phyloP scores from a whole-genome alignment of 2,113 vertebrate genomes.

The Mormyrus lacerda region DNA sequence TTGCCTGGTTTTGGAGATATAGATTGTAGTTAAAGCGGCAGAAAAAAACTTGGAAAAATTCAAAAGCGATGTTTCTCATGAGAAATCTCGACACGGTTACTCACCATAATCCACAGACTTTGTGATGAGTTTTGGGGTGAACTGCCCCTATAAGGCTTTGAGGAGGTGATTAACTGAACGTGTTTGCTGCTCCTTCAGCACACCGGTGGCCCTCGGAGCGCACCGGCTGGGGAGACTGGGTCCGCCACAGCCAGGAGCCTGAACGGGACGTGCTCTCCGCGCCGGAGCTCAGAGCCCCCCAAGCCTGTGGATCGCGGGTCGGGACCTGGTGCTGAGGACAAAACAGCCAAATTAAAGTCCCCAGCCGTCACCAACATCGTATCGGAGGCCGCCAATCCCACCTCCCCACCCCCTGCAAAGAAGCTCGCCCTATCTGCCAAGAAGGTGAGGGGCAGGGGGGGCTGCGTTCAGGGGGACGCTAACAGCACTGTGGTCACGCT shows the following conservation, averaged over 20 bases:
- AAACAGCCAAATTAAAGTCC: conserved; percentile 54
- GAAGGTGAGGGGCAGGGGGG: conserved; percentile 62
- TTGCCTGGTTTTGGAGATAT: background rate
- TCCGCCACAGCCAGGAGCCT: conserved; percentile 47
- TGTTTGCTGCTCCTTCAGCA: conserved; percentile 17
- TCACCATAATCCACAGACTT: no score
- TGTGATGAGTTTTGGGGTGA: background rate
- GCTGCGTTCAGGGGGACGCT: background rate
- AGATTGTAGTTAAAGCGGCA: background rate
- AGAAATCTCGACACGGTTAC: no score
- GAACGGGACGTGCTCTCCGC: conserved; percentile 48
- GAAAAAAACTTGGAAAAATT: background rate
- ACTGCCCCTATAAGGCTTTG: background rate
- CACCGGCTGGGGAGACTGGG: conserved; percentile 44
- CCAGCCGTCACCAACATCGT: conserved; percentile 42
- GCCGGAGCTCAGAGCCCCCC: conserved; percentile 23
- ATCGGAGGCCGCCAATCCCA: conserved; percentile 56
- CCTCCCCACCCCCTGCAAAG: conserved; percentile 76
- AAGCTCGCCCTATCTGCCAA: conserved; percentile 76
- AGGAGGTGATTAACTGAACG: background rate
- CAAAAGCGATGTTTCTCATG: background rate
- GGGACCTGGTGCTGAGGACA: conserved; percentile 41
- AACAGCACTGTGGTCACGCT: background rate
- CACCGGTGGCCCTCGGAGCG: conserved; percentile 46
- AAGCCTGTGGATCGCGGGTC: conserved; percentile 35